Base-by-base conservation (phyloP, 2,888 invertebrate genomes). In the Drosophila atroscutellata region DNA sequence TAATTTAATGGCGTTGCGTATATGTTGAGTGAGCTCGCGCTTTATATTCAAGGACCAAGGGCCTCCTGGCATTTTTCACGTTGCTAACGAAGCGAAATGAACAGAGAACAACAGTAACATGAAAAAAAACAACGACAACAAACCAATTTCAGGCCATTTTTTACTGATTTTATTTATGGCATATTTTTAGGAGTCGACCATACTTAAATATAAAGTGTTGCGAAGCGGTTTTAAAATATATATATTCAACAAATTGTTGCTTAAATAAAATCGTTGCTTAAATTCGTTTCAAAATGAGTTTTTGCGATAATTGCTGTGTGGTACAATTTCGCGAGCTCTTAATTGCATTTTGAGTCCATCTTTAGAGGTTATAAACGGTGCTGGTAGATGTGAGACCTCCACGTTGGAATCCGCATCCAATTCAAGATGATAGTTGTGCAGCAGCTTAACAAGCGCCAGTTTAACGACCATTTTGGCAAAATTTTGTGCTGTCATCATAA, bases 381-480 rank as follows among this genome's bases (percentile, higher is more conserved):
- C 81, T 0, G 91, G 79, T 20, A 79, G 72, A 65, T 83, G 80
- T 4, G 86, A 84, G 24, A 92, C 82, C 67, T 91, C 83, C 4
- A 92, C 57, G 8, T 26, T 18, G 1, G 26, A 36, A 13, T 20
- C 58, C 2, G 71, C 72, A 15, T 78, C 68, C 50, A 89, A 57
- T 64, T 92, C 84, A 65, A 92, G 72, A 6, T 90, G 74, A 62
- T 86, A 93, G 59, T 89, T 83, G 3, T 75, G 77, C 36, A 93
- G 72, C 15, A 93, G 68, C 59, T 90, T 90, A 34, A 91, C 88
- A 13, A 93, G 67, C 7, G 86, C 91, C 57, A 91, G 78, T 76
- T 93, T 93, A 3, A 91, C 89, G 26, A 90, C 90, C 51, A 93
- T 68, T 73, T 88, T 91, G 50, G 92, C 91, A 81, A 93, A 89